phyloP scores from a whole-genome alignment of 2,888 invertebrate species.

The Crioceris asparagi region DNA sequence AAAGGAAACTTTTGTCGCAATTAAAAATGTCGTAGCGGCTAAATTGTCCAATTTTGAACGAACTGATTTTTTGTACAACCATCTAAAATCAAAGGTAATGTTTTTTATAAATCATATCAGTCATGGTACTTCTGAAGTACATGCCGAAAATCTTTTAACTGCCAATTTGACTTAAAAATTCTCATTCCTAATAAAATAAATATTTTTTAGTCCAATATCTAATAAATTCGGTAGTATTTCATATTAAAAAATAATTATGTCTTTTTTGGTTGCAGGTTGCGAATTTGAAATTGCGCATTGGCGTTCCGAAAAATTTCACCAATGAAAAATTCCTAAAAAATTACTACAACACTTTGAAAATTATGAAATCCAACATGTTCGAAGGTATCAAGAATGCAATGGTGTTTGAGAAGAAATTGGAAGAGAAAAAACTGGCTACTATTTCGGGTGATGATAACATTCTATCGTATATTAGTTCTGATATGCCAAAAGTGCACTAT shows the following conservation, averaged over 20 bases:
- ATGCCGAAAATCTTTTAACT: too few relatives aligned
- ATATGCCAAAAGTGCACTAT: constrained; percentile 31
- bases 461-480: constrained; percentile 17
- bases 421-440: constrained; percentile 33
- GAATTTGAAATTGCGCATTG: constrained; percentile 38
- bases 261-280: constrained; percentile 34
- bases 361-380: constrained; percentile 44
- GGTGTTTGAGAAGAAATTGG: constrained; percentile 35
- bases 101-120: too few relatives aligned
- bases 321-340: constrained; percentile 33
- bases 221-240: too few relatives aligned
- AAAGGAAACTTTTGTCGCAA: constrained; percentile 24
- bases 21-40: constrained; percentile 22
- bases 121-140: too few relatives aligned
- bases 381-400: constrained; percentile 41
- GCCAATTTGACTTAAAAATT: too few relatives aligned
- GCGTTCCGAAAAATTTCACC: constrained; percentile 34
- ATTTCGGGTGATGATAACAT: constrained; percentile 32
- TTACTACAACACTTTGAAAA: constrained; percentile 36
- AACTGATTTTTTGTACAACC: constrained; percentile 24
- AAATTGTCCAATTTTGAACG: constrained; percentile 22
- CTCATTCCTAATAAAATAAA: too few relatives aligned
- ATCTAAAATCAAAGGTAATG: constrained; percentile 36
- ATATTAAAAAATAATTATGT: too few relatives aligned
- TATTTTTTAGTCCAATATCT: too few relatives aligned